These are phyloP conservation scores for Turnix velox DNA, from an alignment of 2,113 vertebrate species.

Conservation along the genomic window DNA sequence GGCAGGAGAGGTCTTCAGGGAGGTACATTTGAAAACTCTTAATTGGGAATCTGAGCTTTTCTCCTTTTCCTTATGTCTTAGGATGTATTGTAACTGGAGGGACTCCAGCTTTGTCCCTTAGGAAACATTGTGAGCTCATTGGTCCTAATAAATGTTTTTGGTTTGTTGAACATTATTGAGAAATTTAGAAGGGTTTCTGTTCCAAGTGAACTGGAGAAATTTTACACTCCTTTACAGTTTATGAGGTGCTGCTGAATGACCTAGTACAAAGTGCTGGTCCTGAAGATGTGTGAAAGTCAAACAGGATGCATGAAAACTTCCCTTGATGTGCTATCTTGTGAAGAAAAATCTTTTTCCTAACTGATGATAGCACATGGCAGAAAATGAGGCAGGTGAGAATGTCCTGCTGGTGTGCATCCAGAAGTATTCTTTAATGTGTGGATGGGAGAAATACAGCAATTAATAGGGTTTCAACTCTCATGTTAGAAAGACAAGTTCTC, in stretches of 20 bases:
- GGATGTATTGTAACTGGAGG: neutral
- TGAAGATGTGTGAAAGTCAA: neutral
- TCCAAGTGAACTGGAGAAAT: neutral
- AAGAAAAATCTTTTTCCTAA: neutral
- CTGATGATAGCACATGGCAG: neutral
- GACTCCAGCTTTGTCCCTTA: neutral
- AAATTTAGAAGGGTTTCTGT: neutral
- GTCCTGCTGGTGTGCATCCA: neutral
- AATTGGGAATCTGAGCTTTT: neutral
- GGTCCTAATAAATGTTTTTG: neutral
- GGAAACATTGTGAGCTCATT: neutral
- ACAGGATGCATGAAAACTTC: neutral
- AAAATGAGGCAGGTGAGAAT: neutral
- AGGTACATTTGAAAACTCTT: neutral
- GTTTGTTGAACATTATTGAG: neutral
- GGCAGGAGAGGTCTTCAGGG: neutral
- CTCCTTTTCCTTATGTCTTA: neutral
- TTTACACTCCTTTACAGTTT: neutral
- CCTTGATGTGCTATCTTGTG: neutral
- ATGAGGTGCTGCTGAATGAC: neutral
- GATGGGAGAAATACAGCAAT: fast-evolving
- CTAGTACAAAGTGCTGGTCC: neutral
- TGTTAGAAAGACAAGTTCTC: neutral
- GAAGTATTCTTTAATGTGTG: neutral
- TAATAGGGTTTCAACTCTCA: neutral